Percentiles rank a stretch among this genome's conserved stretches.
These are phyloP conservation scores for Turdus rufiventris DNA, from an alignment of 2,113 vertebrate genomes.

Conservation along the genomic window DNA sequence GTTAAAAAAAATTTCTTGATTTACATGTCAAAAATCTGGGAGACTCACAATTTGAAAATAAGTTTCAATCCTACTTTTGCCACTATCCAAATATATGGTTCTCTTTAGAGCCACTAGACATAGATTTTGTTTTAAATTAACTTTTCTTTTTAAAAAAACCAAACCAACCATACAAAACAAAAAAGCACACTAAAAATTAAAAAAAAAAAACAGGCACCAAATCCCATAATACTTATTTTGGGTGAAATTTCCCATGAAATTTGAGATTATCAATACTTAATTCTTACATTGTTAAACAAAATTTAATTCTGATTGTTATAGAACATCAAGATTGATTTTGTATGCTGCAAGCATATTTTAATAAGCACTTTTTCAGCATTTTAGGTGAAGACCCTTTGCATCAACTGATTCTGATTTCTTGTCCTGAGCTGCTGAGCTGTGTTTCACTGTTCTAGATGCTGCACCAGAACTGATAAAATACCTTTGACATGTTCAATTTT, in stretches of 20 bases:
- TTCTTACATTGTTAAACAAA: background rate
- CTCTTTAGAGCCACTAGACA: background rate
- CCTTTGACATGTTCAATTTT: background rate
- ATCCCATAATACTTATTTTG: background rate
- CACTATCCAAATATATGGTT: background rate
- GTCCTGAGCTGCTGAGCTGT: background rate
- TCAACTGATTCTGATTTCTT: background rate
- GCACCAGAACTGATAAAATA: background rate
- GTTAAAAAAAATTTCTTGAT: background rate
- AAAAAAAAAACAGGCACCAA: background rate
- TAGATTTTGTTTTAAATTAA: background rate
- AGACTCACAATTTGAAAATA: background rate
- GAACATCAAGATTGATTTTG: background rate
- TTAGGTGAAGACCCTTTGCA: background rate
- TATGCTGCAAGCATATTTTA: background rate
- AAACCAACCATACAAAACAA: too few species aligned
- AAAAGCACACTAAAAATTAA: too few species aligned
- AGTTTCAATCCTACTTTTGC: background rate
- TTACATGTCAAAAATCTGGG: background rate
- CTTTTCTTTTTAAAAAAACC: background rate
- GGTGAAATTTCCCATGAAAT: background rate
- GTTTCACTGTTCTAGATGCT: background rate
- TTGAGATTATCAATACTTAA: background rate
- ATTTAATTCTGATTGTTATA: background rate
- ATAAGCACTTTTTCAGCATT: background rate